A percentile compares a stretch with the other conserved stretches of the same genome.
Conservation (phyloP, 2,888 invertebrate genomes). For the Catonia carolina region DNA sequence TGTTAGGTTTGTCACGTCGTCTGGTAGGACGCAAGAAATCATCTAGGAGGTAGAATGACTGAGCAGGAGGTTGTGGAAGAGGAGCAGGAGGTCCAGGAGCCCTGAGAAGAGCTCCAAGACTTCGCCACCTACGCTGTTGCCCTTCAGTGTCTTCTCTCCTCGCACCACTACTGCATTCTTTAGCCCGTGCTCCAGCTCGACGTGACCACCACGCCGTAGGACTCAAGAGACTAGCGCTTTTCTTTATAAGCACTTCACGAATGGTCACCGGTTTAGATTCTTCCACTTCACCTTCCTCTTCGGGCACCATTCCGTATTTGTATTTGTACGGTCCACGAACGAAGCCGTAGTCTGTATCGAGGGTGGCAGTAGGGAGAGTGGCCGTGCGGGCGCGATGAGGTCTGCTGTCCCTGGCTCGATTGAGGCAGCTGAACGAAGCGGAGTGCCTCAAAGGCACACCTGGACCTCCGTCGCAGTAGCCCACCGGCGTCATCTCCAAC, state of each 20-base stretch:
- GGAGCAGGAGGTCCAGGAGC: constrained; percentile 35
- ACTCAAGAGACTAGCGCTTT: constrained; percentile 35
- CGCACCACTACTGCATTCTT: constrained; percentile 35
- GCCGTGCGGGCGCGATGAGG: constrained; percentile 43
- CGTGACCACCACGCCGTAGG: constrained; percentile 36
- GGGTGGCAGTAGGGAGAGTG: constrained; percentile 39
- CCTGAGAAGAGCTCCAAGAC: constrained; percentile 44
- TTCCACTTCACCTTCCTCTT: constrained; percentile 29
- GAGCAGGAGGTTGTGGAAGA: constrained; percentile 41
- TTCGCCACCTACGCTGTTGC: constrained; percentile 45
- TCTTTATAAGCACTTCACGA: constrained; percentile 34
- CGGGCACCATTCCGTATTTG: constrained; percentile 29
- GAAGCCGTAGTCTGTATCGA: constrained; percentile 39
- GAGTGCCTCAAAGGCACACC: constrained; percentile 45
- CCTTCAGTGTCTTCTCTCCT: constrained; percentile 34
- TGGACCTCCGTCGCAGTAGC: constrained; percentile 31
- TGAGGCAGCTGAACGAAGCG: constrained; percentile 46
- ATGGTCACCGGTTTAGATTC: constrained; percentile 13
- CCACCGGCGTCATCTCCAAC: constrained; percentile 28
- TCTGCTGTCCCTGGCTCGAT: constrained; percentile 35
- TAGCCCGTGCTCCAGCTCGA: constrained; percentile 33
- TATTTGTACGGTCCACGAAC: constrained; percentile 38
- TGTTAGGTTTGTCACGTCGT: constrained; percentile 28
- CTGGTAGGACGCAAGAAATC: constrained; percentile 43
- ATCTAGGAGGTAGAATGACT: constrained; percentile 47